A percentile compares a stretch with the other conserved stretches of the same genome.
phyloP scores from a whole-genome alignment of 2,113 vertebrate genomes.

The Xiphophorus hellerii region DNA sequence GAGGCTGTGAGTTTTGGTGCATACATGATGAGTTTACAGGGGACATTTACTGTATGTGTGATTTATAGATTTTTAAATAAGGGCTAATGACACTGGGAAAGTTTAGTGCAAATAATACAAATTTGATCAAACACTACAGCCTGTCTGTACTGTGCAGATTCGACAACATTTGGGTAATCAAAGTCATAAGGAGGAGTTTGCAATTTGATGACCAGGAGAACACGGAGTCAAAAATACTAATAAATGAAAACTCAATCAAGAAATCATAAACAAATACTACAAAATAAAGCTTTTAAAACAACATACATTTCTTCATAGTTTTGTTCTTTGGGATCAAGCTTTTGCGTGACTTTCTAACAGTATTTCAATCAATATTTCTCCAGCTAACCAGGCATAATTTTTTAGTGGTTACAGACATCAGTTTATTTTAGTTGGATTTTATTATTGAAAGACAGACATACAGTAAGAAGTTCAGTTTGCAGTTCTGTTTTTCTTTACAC shows the following conservation, averaged over 20 bases:
- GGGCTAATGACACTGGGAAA: background rate
- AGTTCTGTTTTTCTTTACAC: too few species aligned
- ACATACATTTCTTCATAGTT: background rate
- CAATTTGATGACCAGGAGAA: too few species aligned
- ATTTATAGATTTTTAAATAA: conserved; percentile 12
- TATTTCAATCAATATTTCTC: background rate
- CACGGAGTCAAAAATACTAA: background rate
- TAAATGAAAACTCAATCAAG: background rate
- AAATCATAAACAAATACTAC: background rate
- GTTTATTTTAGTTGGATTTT: background rate
- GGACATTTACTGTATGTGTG: background rate
- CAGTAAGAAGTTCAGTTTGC: too few species aligned
- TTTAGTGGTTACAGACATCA: background rate
- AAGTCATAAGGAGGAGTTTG: too few species aligned
- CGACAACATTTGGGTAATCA: too few species aligned
- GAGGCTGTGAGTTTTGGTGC: conserved; percentile 42
- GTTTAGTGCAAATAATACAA: background rate
- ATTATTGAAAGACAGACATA: background rate
- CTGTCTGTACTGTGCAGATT: too few species aligned
- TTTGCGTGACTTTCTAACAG: background rate
- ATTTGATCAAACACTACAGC: background rate
- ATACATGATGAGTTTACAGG: conserved; percentile 17
- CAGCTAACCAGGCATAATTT: background rate
- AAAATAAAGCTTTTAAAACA: background rate
- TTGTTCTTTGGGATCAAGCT: background rate